Evolutionary conservation across 2,888 invertebrate genomes (phyloP).

Genomic region (Acanthococcus lagerstroemiae): DNA sequence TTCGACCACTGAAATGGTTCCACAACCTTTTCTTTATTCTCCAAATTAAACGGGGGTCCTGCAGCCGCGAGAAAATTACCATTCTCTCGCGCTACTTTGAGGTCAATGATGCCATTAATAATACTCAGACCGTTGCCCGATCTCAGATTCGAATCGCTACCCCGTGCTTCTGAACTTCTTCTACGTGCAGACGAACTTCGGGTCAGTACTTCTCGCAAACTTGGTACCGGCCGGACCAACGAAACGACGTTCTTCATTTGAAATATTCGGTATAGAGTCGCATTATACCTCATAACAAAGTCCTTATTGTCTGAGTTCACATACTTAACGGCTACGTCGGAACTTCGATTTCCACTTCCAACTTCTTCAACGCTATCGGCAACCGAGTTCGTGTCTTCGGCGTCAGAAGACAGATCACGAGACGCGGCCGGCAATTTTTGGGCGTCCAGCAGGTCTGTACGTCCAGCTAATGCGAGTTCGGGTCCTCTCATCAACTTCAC

Average conservation of each 20-base stretch:
- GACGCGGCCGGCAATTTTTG: conserved; percentile 40
- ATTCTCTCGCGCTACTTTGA: conserved; percentile 34
- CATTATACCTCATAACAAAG: too few species aligned
- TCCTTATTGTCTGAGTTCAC: not conserved
- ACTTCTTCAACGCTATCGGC: not conserved
- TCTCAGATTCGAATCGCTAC: too few species aligned
- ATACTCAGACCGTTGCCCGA: too few species aligned
- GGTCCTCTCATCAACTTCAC: conserved; percentile 47
- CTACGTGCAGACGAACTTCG: too few species aligned
- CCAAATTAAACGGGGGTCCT: conserved; percentile 39
- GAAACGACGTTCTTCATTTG: too few species aligned
- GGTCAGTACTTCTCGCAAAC: too few species aligned
- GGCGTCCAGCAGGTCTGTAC: conserved; percentile 50
- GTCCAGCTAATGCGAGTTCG: conserved; percentile 51
- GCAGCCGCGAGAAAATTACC: conserved; percentile 44
- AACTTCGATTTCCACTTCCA: not conserved
- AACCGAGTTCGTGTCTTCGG: not conserved
- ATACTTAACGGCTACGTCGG: not conserved
- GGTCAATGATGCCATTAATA: conserved; percentile 34
- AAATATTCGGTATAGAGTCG: too few species aligned
- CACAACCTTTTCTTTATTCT: conserved; percentile 29
- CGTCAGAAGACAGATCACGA: conserved; percentile 47
- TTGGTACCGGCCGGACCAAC: too few species aligned
- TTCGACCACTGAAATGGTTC: conserved; percentile 65
- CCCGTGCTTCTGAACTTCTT: too few species aligned